Evolutionary conservation across 2,888 invertebrate genomes (phyloP).

Genomic region (Caenorhabditis sp.): DNA sequence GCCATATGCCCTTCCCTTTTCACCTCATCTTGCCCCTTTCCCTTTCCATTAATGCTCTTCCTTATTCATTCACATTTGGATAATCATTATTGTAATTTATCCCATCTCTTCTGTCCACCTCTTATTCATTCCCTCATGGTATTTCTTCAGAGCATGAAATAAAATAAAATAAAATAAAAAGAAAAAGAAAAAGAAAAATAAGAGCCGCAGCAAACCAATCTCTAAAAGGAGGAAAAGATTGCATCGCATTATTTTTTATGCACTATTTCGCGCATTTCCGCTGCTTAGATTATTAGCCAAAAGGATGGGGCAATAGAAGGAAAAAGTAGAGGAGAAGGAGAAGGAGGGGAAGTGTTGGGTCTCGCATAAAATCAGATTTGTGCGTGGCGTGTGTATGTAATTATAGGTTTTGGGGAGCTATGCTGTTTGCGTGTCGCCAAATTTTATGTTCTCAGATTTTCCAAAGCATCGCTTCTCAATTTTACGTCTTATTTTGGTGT

Average conservation of each 20-base stretch:
- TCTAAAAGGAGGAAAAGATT: neutral
- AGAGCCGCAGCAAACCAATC: constrained; percentile 27
- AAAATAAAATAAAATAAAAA: neutral
- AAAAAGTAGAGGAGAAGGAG: constrained; percentile 10
- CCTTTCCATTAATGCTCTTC: neutral
- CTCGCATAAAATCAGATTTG: constrained; percentile 34
- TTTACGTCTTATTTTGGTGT: constrained; percentile 22
- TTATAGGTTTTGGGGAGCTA: constrained; percentile 44
- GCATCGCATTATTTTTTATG: constrained; percentile 35
- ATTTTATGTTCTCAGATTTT: constrained; percentile 45
- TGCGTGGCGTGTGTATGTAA: constrained; percentile 21
- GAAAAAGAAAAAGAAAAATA: too few species aligned
- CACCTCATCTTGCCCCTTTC: neutral
- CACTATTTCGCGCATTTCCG: constrained; percentile 27
- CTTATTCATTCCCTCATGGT: constrained; percentile 5
- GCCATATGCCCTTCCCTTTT: too few species aligned
- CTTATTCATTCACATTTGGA: constrained; percentile 4
- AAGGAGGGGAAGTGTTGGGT: neutral
- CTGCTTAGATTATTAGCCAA: constrained; percentile 15
- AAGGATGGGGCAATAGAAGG: neutral
- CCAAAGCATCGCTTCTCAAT: too few species aligned
- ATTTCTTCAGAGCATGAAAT: constrained; percentile 9
- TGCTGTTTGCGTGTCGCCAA: constrained; percentile 48
- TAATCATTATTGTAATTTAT: neutral
- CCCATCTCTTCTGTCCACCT: neutral